Percentiles rank a stretch among this genome's conserved stretches.
Conservation (phyloP, 2,113 vertebrate genomes). For the Pycnonotus jocosus region DNA sequence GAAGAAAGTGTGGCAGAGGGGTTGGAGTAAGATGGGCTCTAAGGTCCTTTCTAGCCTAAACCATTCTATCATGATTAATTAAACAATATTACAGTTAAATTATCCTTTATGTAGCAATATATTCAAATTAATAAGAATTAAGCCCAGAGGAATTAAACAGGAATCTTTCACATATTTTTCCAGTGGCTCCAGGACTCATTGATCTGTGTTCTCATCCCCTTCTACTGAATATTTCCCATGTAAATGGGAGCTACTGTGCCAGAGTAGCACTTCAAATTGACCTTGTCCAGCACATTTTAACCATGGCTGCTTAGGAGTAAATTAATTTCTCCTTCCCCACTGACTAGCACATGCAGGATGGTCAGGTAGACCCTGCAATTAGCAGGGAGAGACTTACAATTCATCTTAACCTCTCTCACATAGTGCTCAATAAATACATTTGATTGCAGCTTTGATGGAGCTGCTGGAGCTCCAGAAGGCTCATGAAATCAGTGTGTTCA, state of each 20-base stretch:
- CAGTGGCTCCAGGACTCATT: background rate
- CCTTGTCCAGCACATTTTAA: background rate
- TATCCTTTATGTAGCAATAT: background rate
- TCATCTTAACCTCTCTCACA: background rate
- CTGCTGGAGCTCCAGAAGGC: background rate
- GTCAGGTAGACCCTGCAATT: background rate
- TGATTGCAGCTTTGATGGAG: conserved; percentile 6
- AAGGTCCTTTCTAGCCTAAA: background rate
- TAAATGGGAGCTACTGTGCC: background rate
- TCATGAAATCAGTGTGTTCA: background rate
- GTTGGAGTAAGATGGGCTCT: background rate
- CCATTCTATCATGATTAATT: background rate
- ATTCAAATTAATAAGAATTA: background rate
- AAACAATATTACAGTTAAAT: background rate
- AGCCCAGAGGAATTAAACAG: background rate
- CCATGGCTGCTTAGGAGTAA: background rate
- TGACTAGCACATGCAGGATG: background rate
- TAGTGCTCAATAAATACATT: background rate
- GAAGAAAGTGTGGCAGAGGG: background rate
- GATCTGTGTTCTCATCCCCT: background rate
- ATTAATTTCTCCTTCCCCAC: background rate
- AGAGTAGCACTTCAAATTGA: background rate
- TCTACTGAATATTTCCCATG: background rate
- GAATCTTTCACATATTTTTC: background rate
- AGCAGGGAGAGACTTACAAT: background rate